Evolutionary conservation across 2,797 vertebrate genomes (phyloP), one percentile per base, ranked within the genome.

Genomic region (Babyrousa celebensis): DNA sequence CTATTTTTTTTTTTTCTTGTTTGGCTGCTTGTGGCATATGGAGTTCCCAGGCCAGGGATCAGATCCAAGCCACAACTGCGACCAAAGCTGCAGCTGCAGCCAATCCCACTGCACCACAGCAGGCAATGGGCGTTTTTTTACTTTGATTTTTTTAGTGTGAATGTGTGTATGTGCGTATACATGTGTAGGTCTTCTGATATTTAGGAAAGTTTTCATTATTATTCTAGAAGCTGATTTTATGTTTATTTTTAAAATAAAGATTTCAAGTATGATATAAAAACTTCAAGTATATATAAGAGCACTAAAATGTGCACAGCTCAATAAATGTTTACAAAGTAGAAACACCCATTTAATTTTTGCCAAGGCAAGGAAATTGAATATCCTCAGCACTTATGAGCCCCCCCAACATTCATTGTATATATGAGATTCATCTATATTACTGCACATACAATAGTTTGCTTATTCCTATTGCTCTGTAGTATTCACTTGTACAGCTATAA

Each of bases 191-290:
- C 40, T 79, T 79, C n/a, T 80, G 83, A 58, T 63, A 74, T 23
- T 86, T 94, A 70, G 63, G 25, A 72, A 78, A 40, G n/a, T 56
- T 91, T 85, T 72, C 32, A 68, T 84, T 54, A 58, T 77, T 48
- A 70, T 87, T 75, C 36, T 29, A 32, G 70, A 18, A 70, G 32
- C 40, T 90, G 60, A n/a, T 52, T 91, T 80, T 77, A 70, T 86
- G 52, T 88, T 95, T 63, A 58, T 14, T 88, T 87, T 87, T n/a
- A 40, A 86, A 32, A n/a, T 58, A 60, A 20, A 58, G 36, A 27
- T 83, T 68, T 23, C 21, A 80, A 65, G 23, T 71, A 43, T 75
- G 40, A 40, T 4, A 70, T 40, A 84, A 36, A 36, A 36, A 36
- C 4, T 36, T 36, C 36, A 36, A 3, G 36, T 29, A 95, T 54